Evolutionary conservation across 2,797 vertebrate species (phyloP).

Genomic region (Smutsia temminckii): DNA sequence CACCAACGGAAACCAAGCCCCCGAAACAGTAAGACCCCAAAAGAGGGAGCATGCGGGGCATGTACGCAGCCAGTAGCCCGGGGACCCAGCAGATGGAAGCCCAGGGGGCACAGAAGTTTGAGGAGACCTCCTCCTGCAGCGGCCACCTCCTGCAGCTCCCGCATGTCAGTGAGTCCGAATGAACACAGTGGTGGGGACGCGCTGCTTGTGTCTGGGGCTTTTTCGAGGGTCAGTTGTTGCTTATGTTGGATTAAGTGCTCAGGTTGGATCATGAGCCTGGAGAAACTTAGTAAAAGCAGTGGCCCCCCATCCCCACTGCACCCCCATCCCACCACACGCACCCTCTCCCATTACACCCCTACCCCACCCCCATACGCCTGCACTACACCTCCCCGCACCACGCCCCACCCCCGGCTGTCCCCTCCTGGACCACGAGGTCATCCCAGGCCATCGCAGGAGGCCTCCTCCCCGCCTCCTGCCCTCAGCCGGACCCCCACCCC

Average conservation of each 20-base stretch:
- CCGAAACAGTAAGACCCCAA: background rate
- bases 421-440: too few relatives aligned
- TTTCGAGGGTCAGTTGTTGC: background rate
- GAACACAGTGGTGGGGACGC: background rate
- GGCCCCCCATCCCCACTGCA: background rate
- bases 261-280: background rate
- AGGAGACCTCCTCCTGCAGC: rapidly evolving
- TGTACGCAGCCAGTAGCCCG: background rate
- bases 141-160: background rate
- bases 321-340: background rate
- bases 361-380: too few relatives aligned
- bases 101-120: background rate
- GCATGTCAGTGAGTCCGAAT: background rate
- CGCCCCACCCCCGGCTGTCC: too few relatives aligned
- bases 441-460: background rate
- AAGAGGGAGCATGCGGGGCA: background rate
- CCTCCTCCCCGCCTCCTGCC: too few relatives aligned
- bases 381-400: too few relatives aligned
- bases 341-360: too few relatives aligned
- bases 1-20: background rate
- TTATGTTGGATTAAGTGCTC: background rate
- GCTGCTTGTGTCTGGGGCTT: background rate
- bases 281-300: background rate
- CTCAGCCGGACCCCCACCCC: background rate
- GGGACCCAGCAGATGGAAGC: slow-evolving; percentile 15